These are phyloP conservation scores for Neogobius melanostomus DNA, from an alignment of 2,113 vertebrate genomes.

Conservation along the genomic window DNA sequence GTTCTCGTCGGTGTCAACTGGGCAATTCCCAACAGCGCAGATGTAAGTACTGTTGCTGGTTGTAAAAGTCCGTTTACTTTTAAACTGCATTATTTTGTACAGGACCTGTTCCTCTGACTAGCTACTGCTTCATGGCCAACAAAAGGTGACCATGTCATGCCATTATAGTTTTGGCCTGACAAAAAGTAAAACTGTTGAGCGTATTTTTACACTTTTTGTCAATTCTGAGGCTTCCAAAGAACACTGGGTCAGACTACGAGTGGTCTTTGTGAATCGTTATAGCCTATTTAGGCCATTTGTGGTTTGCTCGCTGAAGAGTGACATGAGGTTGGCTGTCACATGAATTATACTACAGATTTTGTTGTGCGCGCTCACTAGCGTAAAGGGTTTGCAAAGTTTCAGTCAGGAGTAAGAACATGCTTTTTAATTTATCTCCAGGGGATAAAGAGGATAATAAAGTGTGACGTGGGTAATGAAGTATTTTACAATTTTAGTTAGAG, in stretches of 20 bases:
- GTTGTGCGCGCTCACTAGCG: constrained; percentile 2
- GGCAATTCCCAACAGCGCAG: constrained; percentile 56
- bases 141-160: background rate
- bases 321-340: constrained; percentile 46
- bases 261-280: constrained; percentile 31
- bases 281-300: constrained; percentile 26
- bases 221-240: background rate
- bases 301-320: constrained; percentile 21
- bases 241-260: constrained; percentile 6
- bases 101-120: background rate
- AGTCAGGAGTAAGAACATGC: background rate
- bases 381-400: constrained; percentile 24
- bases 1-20: constrained; percentile 53
- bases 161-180: background rate
- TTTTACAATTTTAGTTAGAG: background rate
- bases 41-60: constrained; percentile 67
- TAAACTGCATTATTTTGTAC: background rate
- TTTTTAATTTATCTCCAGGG: too few relatives aligned
- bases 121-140: background rate
- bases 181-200: background rate
- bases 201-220: background rate
- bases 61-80: constrained; percentile 13
- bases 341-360: constrained; percentile 17
- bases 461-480: too few relatives aligned
- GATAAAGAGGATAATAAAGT: too few relatives aligned